Conservation (phyloP, 2,113 vertebrate genomes). For the Panthera uncia region DNA sequence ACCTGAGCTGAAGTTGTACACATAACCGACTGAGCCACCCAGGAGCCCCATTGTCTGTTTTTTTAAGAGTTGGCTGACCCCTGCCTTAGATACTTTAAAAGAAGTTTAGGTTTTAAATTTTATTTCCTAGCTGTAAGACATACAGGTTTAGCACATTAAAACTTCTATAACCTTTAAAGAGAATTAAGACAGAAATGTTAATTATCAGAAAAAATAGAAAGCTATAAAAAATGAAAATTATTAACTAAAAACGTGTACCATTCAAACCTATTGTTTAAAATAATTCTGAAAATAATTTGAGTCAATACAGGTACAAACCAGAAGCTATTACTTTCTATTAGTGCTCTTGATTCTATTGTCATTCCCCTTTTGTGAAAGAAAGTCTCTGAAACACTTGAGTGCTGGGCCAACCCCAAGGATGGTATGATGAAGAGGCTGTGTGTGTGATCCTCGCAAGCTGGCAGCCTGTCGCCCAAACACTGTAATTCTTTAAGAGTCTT, state of each 20-base stretch:
- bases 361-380: not conserved
- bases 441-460: rapidly evolving
- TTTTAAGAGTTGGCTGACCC: not conserved
- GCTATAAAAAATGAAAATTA: not conserved
- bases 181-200: not conserved
- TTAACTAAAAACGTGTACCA: not conserved
- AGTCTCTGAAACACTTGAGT: not conserved
- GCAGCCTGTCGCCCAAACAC: not conserved
- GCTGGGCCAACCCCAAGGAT: not conserved
- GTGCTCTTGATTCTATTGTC: not conserved
- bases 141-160: not conserved
- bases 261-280: not conserved
- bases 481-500: constrained; percentile 43
- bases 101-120: not conserved
- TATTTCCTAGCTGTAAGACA: not conserved
- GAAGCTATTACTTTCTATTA: not conserved
- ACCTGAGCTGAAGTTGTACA: too few relatives aligned
- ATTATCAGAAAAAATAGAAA: not conserved
- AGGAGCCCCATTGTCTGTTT: not conserved
- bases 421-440: not conserved
- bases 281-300: constrained; percentile 26
- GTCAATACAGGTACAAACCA: not conserved
- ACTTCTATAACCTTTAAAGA: not conserved
- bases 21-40: too few relatives aligned
- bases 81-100: not conserved